Evolutionary conservation across 2,888 invertebrate genomes (phyloP), one percentile per base, ranked within the genome.

Genomic region (Orthonevra nobilis): DNA sequence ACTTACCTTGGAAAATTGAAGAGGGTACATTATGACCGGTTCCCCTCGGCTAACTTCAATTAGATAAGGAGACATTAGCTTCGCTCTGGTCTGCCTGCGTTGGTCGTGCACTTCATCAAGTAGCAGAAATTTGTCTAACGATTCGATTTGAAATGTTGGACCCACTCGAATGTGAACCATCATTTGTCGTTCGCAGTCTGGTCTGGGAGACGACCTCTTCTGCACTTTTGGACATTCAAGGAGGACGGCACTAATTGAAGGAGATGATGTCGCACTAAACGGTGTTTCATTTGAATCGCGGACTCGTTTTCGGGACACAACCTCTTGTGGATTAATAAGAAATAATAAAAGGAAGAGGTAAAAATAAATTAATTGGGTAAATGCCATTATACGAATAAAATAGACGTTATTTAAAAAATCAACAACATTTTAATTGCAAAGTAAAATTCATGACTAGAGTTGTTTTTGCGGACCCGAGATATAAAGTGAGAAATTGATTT

Each of bases 21-120:
- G 46, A 3, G 85, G 84, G 81, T 84, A 85, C 84, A 85, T 85
- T 54, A 85, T 54, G 28, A 85, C 72, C 6, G 85, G 84, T 38
- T 85, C 84, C 0, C 83, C 84, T 17, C 83, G 81, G 15, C 82
- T 82, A 36, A 85, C 81, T 66, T 85, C 83, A 56, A 85, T 84
- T 56, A 85, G 66, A 70, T 85, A 85, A 9, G 85, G 84, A 12
- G 83, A 82, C 83, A 85, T 82, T 34, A 85, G 58, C 72, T 83
- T 83, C 10, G 84, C 84, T 36, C 73, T 83, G 3, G 81, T 69
- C 19, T 82, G 81, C 20, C 64, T 82, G 26, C 66, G 60, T 15
- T 81, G 81, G 75, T 85, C 83, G 66, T 81, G 85, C 7, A 84
- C 72, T 81, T 85, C 85, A 69, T 85, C 84, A 7, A 85, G 68